Evolutionary conservation across 2,113 vertebrate species (phyloP), one percentile per base, ranked within the genome.

Genomic region (Prietella phreatophila): DNA sequence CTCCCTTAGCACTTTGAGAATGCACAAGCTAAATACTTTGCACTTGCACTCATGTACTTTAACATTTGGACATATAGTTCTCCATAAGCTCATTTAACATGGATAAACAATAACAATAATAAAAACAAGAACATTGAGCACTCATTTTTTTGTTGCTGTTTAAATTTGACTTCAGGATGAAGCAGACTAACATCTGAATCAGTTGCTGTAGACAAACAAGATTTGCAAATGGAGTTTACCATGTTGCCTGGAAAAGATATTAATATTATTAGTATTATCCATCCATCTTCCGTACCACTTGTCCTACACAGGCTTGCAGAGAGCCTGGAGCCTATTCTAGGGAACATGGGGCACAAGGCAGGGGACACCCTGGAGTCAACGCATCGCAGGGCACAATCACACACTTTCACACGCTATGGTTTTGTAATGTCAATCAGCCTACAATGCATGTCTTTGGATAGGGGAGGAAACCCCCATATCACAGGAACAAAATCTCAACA

Each of bases 1-100:
- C 30, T 85, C 65, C 10, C 56, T 42, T 83, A 75, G 88, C 89
- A 84, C 90, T 88, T 89, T 88, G 36, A 80, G 90, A 53, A 82
- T 87, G 76, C 88, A 76, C 55, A 39, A 89, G 88, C 91, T 87
- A 27, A 75, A 75, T 85, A 67, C 71, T 90, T 91, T 61, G 88
- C 91, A 90, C 90, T 92, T 85, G 87, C 91, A 86, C 89, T 91
- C 75, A 85, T 90, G 65, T 90, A 92, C 89, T 89, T 91, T 91
- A 86, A 87, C 61, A 88, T 80, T 13, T 39, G n/a, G n/a, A 86
- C 82, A 83, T 83, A 83, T 88, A 82, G 87, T 47, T 91, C 88
- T 67, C 56, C 88, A 90, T 92, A 92, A 90, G 81, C 92, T 93
- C 91, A 89, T 86, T 63, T 92, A 88, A 63, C 85, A 73, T 93